A percentile compares a stretch with the other conserved stretches of the same genome.
Evolutionary conservation across 1,140 invertebrate species (phyloP).

Genomic region (Mesaphorura yosii): DNA sequence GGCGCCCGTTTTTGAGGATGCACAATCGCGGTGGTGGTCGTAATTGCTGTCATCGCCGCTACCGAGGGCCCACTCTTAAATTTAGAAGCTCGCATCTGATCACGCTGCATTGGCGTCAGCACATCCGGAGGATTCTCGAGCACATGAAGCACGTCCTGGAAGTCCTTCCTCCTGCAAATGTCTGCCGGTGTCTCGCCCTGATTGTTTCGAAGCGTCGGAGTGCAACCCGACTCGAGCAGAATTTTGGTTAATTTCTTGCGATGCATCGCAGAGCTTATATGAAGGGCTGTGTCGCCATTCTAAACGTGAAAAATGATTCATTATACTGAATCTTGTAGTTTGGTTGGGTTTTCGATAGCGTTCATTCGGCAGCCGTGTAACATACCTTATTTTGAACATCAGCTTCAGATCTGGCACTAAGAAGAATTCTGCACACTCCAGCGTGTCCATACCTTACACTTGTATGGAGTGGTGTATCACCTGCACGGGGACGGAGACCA

Average conservation of each 20-base stretch:
- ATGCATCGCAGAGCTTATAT: conserved; percentile 87
- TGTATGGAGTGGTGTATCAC: conserved; percentile 26
- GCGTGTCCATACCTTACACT: conserved; percentile 74
- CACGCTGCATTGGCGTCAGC: conserved; percentile 30
- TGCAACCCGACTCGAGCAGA: conserved; percentile 72
- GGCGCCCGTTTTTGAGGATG: not conserved
- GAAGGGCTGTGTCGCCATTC: conserved; percentile 88
- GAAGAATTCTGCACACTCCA: conserved; percentile 83
- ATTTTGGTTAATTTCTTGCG: conserved; percentile 82
- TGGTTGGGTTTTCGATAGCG: not conserved
- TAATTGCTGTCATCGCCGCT: not conserved
- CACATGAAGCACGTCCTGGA: conserved; percentile 66
- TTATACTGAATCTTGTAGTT: not conserved
- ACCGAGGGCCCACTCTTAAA: conserved; percentile 12
- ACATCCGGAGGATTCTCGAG: conserved; percentile 51
- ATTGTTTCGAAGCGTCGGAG: conserved; percentile 45
- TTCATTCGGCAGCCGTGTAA: not conserved
- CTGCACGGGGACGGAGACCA: too few species aligned
- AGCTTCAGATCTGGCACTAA: conserved; percentile 74
- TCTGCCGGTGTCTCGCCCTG: conserved; percentile 83
- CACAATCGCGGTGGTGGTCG: not conserved
- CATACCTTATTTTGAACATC: conserved; percentile 80
- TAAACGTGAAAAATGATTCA: conserved; percentile 33
- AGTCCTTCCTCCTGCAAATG: conserved; percentile 75
- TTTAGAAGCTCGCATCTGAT: conserved; percentile 27